A percentile compares a stretch with the other conserved stretches of the same genome.
phyloP scores from a whole-genome alignment of 2,888 invertebrate genomes.

The Xanthia icteritia region DNA sequence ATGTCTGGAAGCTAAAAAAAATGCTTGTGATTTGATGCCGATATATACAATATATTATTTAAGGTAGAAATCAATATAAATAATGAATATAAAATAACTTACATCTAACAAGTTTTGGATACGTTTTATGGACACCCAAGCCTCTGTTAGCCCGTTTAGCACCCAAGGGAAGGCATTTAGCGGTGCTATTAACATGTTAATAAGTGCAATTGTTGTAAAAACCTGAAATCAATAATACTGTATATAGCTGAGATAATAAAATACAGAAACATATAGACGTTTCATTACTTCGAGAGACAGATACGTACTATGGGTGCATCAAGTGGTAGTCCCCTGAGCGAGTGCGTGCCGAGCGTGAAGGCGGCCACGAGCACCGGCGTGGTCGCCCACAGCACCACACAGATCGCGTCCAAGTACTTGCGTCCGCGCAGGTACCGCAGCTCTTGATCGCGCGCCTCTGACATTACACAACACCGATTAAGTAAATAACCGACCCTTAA shows the following conservation, averaged over 20 bases:
- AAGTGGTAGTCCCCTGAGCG: constrained; percentile 94
- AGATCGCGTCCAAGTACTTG: constrained; percentile 99
- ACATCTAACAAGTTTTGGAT: constrained; percentile 95
- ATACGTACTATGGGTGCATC: constrained; percentile 94
- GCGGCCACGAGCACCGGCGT: constrained; percentile 97
- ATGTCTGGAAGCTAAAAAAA: constrained; percentile 90
- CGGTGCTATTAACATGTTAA: constrained; percentile 98
- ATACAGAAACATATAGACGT: constrained; percentile 11
- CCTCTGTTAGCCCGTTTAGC: constrained; percentile 98
- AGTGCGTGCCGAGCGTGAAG: constrained; percentile 95
- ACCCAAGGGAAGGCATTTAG: constrained; percentile 99
- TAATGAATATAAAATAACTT: constrained; percentile 73
- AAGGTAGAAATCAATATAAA: neutral
- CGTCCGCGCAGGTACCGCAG: constrained; percentile 94
- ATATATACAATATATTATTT: neutral
- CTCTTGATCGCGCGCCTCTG: constrained; percentile 93
- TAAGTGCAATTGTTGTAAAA: constrained; percentile 98
- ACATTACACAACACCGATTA: constrained; percentile 1
- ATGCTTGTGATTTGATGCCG: neutral
- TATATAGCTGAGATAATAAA: neutral
- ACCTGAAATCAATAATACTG: constrained; percentile 80
- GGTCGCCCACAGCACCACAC: constrained; percentile 99
- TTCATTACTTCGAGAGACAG: neutral
- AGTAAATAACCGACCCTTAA: neutral
- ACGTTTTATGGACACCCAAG: constrained; percentile 97